Base-by-base conservation (phyloP, 2,797 vertebrate species). In the Dipus sagitta region DNA sequence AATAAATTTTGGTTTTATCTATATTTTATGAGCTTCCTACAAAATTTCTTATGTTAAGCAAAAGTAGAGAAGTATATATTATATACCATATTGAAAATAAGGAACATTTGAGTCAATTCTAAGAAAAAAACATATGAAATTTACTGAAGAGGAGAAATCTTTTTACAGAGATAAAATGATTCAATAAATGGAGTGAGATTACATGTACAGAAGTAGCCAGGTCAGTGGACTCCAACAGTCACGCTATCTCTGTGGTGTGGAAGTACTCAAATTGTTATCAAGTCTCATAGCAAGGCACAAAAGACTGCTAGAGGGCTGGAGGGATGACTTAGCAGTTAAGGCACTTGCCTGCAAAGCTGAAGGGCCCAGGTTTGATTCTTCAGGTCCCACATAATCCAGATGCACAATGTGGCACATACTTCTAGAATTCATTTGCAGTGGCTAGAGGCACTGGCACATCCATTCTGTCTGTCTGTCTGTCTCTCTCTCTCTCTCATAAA, bases 231-330 rank as follows among this genome's bases (percentile, higher is more conserved):
- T 72, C 30, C 34, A 5, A 30, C 42, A 26, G 9, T 65, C 6
- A 15, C 13, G 28, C 77, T 17, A 28, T 5, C 52, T 17, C 8
- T 67, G 32, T 58, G 6, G 38, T n/a, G 6, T 34, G 24, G 58
- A 3, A 9, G 2, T 38, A n/a, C 24, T 84, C 26, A 42, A 5
- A n/a, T n/a, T 60, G 18, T 47, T 64, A 30, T n/a, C 0, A 0
- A 83, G 18, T 6, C 21, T 52, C 3, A 68, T 82, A 70, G 18
- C 52, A 21, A 70, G 30, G 30, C 26, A 3, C 17, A 64, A 82
- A 54, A 81, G 28, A 32, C 24, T 71, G 21, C 21, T 85, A 47
- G 47, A 47, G 7, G 47, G 47, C 47, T 9, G 47, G 47, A 47
- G 47, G 11, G 47, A 47, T 47, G 47, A 47, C 47, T 47, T 47